Base-by-base conservation (phyloP, 2,113 vertebrate genomes). In the Andinoacara biseriatus region DNA sequence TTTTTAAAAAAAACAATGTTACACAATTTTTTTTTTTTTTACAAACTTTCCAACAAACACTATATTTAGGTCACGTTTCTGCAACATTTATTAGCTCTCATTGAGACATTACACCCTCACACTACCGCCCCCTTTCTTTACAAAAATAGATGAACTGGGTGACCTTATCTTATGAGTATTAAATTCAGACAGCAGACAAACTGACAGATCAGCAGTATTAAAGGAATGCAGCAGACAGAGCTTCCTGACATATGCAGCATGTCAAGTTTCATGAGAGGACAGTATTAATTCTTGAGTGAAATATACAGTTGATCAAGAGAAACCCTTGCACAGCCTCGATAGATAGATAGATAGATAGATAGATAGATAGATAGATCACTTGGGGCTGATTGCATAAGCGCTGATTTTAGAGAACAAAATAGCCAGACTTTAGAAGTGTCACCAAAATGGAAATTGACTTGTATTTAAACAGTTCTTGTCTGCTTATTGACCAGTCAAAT, bases 151-250 rank as follows among this genome's bases (percentile, higher is more conserved):
- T 65, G 80, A 52, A 67, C 40, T 38, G 78, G 58, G 77, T 94
- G 89, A 94, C 91, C 91, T 92, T 92, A 88, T 85, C 78, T 91
- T 56, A 80, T 20, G 57, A 77, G 89, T 86, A 88, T 90, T 92
- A 89, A 88, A 91, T 92, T 91, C 85, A 85, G 79, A 87, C 76
- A 63, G 78, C 43, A 33, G 33, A 7, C 76, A 83, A 93, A 91
- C 67, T 65, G 86, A 79, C 67, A 43, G 76, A 79, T 92, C 75
- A 90, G 85, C 86, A 89, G 86, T 84, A 90, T 92, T 90, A 87
- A 29, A 84, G 24, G 80, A 86, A 90, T 84, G 76, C 80, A 81
- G 65, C 63, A 83, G 74, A 89, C 65, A 76, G 74, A 84, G 82
- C 5, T 35, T 83, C 83, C 85, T 72, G 79, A 81, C 86, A 85